Evolutionary conservation across 2,797 vertebrate genomes (phyloP), one percentile per base, ranked within the genome.

Genomic region (Channa striata): DNA sequence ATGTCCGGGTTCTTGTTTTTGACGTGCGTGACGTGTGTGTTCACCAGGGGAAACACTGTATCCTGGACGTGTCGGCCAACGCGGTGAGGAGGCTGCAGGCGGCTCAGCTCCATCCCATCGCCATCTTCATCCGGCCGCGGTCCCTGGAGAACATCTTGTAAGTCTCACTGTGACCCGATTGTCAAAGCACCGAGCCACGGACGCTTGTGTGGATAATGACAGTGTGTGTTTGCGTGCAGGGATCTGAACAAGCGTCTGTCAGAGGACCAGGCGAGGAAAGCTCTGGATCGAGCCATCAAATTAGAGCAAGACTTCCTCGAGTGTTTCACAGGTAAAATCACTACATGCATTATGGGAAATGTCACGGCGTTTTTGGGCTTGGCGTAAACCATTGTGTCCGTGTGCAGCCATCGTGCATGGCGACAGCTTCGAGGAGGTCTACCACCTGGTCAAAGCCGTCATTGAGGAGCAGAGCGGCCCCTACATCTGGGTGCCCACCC

Each of bases 261-360:
- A 0, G 96, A 97, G 88, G 96, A 97, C 2, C 96, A 97, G 90
- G 95, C 96, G 0, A 93, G 95, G 44, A 96, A 96, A 89, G 96
- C 96, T 87, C 92, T 96, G 69, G 96, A 97, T 62, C 90, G 96
- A 88, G 96, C 96, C 34, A 85, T 95, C 2, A 97, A 97, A 46
- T 93, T 97, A 88, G 96, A 97, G 72, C 96, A 97, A 72, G 96
- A 97, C 72, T 97, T 97, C 85, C 94, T 95, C 0, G 96, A 97
- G 86, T 97, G 96, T 77, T 97, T 97, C 87, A 95, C 96, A 91
- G 96, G 96, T 96, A 79, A 43, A 56, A 48, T 51, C 14, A 1
- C 5, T 5, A 5, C 14, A 42, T 4, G 13, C 40, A 6, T 16
- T 5, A 14, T 42, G 40, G 37, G 11, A 13, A 42, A 42, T 14